Conservation (phyloP, 2,113 vertebrate species). For the Neodon shergylaensis region DNA sequence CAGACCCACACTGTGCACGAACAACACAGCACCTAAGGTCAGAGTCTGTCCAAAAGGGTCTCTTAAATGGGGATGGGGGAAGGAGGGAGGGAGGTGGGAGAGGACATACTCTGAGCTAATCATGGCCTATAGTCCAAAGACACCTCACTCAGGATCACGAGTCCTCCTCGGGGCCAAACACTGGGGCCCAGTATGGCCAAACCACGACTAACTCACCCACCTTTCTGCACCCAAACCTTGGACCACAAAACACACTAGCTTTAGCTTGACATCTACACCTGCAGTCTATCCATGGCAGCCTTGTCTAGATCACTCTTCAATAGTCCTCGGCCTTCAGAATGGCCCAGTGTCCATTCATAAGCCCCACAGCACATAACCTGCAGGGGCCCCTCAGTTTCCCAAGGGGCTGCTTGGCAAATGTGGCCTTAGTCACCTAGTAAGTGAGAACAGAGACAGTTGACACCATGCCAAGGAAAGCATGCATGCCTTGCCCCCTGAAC, state of each 20-base stretch:
- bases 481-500: neutral
- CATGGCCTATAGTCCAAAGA: neutral
- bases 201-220: neutral
- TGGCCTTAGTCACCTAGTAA: neutral
- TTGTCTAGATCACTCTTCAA: neutral
- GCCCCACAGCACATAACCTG: neutral
- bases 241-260: neutral
- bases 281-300: neutral
- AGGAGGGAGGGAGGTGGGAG: too few species aligned
- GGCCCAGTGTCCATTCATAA: too few species aligned
- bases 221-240: neutral
- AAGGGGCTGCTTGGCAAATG: neutral
- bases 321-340: neutral
- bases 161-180: neutral
- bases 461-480: neutral
- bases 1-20: neutral
- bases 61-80: neutral
- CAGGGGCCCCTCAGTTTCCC: neutral
- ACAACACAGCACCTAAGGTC: neutral
- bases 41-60: neutral
- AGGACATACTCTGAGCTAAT: too few species aligned
- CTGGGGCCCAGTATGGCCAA: neutral
- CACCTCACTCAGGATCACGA: neutral
- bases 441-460: neutral
- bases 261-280: neutral